Evolutionary conservation across 1,140 invertebrate genomes (phyloP), one percentile per base, ranked within the genome.

Genomic region (Conus betulinus): DNA sequence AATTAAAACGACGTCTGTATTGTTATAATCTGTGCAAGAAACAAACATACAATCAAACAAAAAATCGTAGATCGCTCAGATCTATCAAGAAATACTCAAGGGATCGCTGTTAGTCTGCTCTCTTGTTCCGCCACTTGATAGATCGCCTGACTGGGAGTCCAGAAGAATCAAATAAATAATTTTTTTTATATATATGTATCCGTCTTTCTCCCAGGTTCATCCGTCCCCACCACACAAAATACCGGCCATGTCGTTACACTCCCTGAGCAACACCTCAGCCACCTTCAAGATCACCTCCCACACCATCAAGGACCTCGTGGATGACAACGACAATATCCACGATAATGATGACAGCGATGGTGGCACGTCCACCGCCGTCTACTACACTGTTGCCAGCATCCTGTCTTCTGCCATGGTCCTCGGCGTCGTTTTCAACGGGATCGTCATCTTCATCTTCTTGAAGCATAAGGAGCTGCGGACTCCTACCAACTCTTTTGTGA

Each of bases 401-500:
- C 25, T 91, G 82, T 63, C 88, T 3, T 60, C 87, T 10, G 78
- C 86, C 20, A 82, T 84, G 39, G n/a, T 90, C 57, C 23, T 89
- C 13, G 91, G 89, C 25, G 57, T 79, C 76, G 20, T 87, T 17
- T 63, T 85, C 20, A 90, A 91, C 76, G 76, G 87, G 7, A 17
- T 74, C 1, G 87, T 74, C 53, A 63, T 93, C 23, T 74, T 89
- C 57, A 87, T 91, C 11, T 92, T 93, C 84, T 39, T 87, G 20
- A 91, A 89, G 74, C 84, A 89, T 57, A 93, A 93, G 89, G 67
- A 89, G 5, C 88, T 91, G 11, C 83, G 87, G 23, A 89, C 91
- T 0, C 87, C 90, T 13, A 90, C 90, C 74, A 91, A 91, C 87
- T 78, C 84, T 8, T 91, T 91, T 74, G 82, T 91, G 15, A 67